These are phyloP conservation scores for Setipinna tenuifilis DNA, from an alignment of 2,797 vertebrate species.

Conservation along the genomic window DNA sequence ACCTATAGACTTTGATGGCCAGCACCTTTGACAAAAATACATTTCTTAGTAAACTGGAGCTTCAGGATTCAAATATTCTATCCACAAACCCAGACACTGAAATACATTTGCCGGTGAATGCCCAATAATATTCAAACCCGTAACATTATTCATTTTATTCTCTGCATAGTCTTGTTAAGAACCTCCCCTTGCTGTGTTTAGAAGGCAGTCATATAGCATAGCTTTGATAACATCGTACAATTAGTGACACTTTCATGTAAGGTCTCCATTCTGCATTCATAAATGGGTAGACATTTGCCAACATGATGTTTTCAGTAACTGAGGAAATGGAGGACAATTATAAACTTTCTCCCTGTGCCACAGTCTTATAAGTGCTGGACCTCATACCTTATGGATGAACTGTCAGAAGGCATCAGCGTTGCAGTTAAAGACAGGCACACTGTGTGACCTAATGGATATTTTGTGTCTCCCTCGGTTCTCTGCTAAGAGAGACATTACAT, in stretches of 20 bases:
- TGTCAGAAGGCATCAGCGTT: conserved; percentile 40
- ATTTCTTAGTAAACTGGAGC: background rate
- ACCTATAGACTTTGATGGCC: background rate
- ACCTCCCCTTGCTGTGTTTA: background rate
- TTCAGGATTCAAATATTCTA: background rate
- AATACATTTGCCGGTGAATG: background rate
- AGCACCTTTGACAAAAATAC: background rate
- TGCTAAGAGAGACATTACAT: background rate
- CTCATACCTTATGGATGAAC: conserved; percentile 46
- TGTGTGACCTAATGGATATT: conserved; percentile 12
- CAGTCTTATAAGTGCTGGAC: conserved; percentile 2
- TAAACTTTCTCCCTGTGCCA: conserved; percentile 34
- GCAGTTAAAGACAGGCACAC: background rate
- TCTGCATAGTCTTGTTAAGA: background rate
- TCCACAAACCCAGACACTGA: background rate
- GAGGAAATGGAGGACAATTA: conserved; percentile 31
- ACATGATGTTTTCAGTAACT: conserved; percentile 29
- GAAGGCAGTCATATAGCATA: background rate
- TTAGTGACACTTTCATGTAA: conserved; percentile 35
- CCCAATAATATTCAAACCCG: background rate
- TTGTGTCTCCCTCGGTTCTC: background rate
- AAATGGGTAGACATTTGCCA: conserved; percentile 42
- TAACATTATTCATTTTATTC: background rate
- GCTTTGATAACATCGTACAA: conserved; percentile 2
- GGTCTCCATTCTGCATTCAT: conserved; percentile 47